Conservation (phyloP, 2,888 invertebrate genomes). For the Drosophila imparisetae region DNA sequence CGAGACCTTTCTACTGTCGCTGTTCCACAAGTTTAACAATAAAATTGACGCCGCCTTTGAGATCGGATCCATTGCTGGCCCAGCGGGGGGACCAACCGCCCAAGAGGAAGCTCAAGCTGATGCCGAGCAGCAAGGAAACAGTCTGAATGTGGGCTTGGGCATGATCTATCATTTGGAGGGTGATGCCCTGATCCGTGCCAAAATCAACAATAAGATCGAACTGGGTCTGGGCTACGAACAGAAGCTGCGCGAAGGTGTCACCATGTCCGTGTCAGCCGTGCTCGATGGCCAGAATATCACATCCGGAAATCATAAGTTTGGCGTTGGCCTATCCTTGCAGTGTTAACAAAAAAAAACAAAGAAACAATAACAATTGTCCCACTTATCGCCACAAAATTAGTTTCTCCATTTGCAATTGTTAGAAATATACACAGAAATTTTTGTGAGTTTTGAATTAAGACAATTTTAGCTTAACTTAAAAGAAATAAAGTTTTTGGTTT, state of each 20-base stretch:
- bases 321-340: constrained; percentile 95
- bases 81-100: background rate
- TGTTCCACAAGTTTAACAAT: constrained; percentile 56
- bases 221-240: constrained; percentile 97
- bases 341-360: constrained; percentile 87
- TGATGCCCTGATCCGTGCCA: constrained; percentile 93
- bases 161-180: constrained; percentile 93
- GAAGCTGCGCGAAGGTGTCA: constrained; percentile 94
- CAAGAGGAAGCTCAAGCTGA: background rate
- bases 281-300: constrained; percentile 91
- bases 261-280: constrained; percentile 91
- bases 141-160: constrained; percentile 94
- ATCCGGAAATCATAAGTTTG: constrained; percentile 97
- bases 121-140: constrained; percentile 88
- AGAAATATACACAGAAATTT: background rate
- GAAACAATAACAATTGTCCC: background rate
- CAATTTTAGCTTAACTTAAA: background rate
- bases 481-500: background rate
- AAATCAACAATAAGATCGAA: constrained; percentile 95
- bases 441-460: background rate
- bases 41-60: constrained; percentile 53
- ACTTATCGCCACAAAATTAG: constrained; percentile 11
- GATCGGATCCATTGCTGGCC: constrained; percentile 14
- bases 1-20: constrained; percentile 50
- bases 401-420: constrained; percentile 2